Conservation (phyloP, 2,888 invertebrate genomes). For the Ochropleura plecta region DNA sequence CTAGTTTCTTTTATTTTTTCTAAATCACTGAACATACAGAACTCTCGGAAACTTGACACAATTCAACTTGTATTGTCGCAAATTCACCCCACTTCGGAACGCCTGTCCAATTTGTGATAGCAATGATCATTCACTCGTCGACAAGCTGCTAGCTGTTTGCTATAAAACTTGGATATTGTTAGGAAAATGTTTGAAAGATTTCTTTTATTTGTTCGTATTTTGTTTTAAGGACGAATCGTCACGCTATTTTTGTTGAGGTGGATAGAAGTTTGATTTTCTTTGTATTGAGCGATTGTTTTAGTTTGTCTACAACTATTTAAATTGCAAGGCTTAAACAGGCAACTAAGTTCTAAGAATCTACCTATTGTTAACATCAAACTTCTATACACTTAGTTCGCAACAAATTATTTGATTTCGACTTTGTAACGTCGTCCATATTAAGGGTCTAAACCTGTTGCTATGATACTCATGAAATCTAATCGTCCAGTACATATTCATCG, state of each 20-base stretch:
- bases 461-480: neutral
- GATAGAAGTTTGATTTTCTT: neutral
- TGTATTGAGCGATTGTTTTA: neutral
- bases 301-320: too few relatives aligned
- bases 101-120: constrained; percentile 67
- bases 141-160: constrained; percentile 62
- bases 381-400: too few relatives aligned
- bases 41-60: constrained; percentile 56
- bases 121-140: constrained; percentile 65
- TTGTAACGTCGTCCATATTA: neutral
- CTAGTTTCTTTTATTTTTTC: constrained; percentile 37
- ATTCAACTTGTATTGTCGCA: constrained; percentile 59
- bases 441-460: neutral
- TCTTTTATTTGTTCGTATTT: constrained; percentile 41
- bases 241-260: constrained; percentile 7
- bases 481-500: neutral
- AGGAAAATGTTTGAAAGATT: constrained; percentile 45
- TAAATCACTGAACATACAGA: constrained; percentile 52
- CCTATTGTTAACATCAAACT: too few relatives aligned
- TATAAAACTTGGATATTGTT: constrained; percentile 54
- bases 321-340: too few relatives aligned
- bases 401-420: too few relatives aligned
- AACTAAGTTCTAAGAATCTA: too few relatives aligned
- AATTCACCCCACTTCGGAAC: constrained; percentile 51
- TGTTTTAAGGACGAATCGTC: neutral